Evolutionary conservation across 64 coral and sea anemone species (phyloP).

Genomic region (Montipora capricornis): DNA sequence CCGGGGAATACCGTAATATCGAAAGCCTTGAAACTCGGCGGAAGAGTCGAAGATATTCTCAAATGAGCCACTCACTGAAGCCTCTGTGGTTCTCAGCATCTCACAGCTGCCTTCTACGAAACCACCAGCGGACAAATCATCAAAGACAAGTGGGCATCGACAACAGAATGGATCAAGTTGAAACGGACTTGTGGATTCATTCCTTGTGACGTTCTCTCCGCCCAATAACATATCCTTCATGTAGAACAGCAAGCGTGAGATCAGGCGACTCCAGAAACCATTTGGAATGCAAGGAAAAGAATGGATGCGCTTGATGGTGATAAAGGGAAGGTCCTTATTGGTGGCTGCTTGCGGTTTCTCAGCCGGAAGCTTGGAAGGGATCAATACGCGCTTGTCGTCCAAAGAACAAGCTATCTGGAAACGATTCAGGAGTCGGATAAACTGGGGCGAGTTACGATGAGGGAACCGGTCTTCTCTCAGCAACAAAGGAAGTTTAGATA

Average conservation of each 20-base stretch:
- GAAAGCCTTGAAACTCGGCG: background rate
- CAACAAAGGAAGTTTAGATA: conserved; percentile 51
- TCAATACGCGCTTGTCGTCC: conserved; percentile 83
- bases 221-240: conserved; percentile 83
- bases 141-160: conserved; percentile 22
- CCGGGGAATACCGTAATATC: background rate
- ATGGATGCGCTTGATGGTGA: conserved; percentile 83
- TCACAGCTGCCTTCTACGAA: background rate
- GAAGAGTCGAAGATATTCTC: background rate
- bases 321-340: conserved; percentile 63
- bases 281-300: conserved; percentile 80
- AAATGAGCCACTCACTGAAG: background rate
- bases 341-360: conserved; percentile 76
- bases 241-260: conserved; percentile 87
- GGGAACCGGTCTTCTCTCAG: conserved; percentile 83
- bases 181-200: conserved; percentile 29
- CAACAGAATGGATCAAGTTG: conserved; percentile 65
- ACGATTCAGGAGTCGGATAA: conserved; percentile 89
- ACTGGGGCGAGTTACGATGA: conserved; percentile 75
- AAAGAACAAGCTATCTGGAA: conserved; percentile 95
- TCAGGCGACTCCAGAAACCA: conserved; percentile 94
- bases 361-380: conserved; percentile 88
- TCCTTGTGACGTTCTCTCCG: background rate
- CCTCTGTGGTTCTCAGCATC: background rate
- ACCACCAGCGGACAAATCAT: background rate